phyloP scores from a whole-genome alignment of 2,797 vertebrate genomes.

The Coendou prehensilis region DNA sequence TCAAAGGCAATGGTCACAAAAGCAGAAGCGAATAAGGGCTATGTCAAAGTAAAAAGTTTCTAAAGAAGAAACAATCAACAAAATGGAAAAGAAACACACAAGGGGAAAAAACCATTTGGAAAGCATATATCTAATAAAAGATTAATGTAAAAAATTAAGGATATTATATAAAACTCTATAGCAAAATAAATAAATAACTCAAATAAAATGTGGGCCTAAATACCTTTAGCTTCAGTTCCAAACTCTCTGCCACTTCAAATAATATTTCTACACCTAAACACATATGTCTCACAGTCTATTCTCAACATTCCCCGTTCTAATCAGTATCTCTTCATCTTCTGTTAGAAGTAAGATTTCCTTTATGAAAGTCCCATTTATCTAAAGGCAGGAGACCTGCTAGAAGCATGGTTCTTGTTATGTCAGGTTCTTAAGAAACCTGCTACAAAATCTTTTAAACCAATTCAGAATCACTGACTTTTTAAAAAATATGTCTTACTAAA shows the following conservation, averaged over 20 bases:
- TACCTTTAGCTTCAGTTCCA: background rate
- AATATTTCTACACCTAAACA: background rate
- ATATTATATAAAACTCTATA: background rate
- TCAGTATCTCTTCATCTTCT: background rate
- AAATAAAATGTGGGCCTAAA: background rate
- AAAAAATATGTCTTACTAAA: background rate
- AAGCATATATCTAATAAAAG: background rate
- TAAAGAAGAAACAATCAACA: background rate
- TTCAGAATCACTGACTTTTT: background rate
- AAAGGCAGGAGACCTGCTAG: background rate
- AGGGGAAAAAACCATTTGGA: background rate
- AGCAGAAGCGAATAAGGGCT: background rate
- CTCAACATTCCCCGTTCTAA: background rate
- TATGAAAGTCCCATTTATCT: background rate
- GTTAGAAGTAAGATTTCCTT: background rate
- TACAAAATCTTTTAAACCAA: background rate
- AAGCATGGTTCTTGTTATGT: background rate
- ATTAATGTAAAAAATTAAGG: background rate
- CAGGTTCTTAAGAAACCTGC: background rate
- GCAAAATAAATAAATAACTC: background rate
- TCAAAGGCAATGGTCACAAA: background rate
- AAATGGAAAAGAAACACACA: background rate
- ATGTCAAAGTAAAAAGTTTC: background rate
- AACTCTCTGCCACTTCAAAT: background rate
- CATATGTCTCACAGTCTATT: background rate